Evolutionary conservation across 2,113 vertebrate genomes (phyloP).

Genomic region (Zeus faber): DNA sequence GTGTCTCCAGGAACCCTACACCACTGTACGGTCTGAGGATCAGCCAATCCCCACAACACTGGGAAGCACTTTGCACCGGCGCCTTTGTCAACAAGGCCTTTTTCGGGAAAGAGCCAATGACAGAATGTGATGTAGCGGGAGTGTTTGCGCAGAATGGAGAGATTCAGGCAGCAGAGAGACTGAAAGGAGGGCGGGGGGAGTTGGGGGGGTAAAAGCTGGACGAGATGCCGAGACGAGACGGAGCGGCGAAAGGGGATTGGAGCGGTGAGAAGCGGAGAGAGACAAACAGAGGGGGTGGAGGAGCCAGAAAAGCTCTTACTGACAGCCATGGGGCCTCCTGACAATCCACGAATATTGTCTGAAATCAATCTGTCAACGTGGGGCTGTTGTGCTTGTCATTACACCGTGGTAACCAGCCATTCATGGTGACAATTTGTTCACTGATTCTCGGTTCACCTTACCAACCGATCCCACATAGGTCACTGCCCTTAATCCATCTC

Average conservation of each 20-base stretch:
- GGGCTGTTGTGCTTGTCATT: conserved; percentile 56
- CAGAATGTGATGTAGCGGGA: conserved; percentile 57
- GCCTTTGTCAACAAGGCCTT: conserved; percentile 55
- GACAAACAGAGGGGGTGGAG: conserved; percentile 39
- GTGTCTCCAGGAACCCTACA: conserved; percentile 38
- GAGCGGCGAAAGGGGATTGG: conserved; percentile 10
- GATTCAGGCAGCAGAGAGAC: conserved; percentile 32
- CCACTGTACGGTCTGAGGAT: conserved; percentile 22
- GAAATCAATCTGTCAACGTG: conserved; percentile 63
- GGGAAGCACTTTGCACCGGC: conserved; percentile 53
- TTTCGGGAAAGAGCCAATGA: conserved; percentile 52
- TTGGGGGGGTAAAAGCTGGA: neutral
- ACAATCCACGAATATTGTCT: conserved; percentile 65
- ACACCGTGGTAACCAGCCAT: conserved; percentile 41
- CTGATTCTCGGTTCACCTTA: conserved; percentile 56
- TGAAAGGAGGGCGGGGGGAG: conserved; percentile 32
- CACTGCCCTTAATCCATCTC: conserved; percentile 41
- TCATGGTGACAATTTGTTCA: conserved; percentile 66
- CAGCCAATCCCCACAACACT: conserved; percentile 48
- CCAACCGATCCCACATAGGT: conserved; percentile 36
- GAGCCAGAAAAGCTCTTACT: conserved; percentile 59
- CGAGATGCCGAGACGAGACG: conserved; percentile 46
- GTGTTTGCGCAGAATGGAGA: conserved; percentile 57
- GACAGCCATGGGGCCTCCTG: conserved; percentile 54
- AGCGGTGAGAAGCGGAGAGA: conserved; percentile 18